Conservation (phyloP, 2,888 invertebrate genomes). For the Clanis bilineata region DNA sequence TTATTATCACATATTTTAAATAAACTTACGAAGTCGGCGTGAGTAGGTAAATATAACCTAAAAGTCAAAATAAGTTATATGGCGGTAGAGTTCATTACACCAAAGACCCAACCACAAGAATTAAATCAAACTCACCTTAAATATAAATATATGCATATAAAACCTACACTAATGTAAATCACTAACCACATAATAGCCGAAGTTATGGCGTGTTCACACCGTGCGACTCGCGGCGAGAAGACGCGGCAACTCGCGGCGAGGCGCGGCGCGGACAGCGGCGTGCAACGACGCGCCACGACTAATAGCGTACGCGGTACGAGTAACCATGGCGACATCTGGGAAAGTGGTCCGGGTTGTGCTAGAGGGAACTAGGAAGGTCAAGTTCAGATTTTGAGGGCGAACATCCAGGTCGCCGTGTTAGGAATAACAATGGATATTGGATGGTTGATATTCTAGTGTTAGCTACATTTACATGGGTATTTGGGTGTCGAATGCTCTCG, state of each 20-base stretch:
- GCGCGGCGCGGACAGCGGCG: conserved; percentile 27
- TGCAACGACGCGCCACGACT: conserved; percentile 32
- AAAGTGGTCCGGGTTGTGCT: conserved; percentile 51
- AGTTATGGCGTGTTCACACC: conserved; percentile 35
- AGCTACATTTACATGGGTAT: conserved; percentile 7
- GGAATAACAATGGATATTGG: neutral
- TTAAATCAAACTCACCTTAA: neutral
- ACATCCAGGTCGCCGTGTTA: conserved; percentile 34
- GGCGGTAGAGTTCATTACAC: neutral
- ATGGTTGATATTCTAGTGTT: neutral
- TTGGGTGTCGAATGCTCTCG: neutral
- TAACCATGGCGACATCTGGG: conserved; percentile 40
- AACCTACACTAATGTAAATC: conserved; percentile 34
- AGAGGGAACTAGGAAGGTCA: conserved; percentile 64
- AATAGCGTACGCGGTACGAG: conserved; percentile 21
- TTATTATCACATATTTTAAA: too few relatives aligned
- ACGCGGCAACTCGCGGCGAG: conserved; percentile 26
- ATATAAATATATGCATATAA: conserved; percentile 29
- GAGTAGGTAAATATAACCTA: neutral
- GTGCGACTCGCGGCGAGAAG: conserved; percentile 34
- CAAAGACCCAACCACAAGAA: neutral
- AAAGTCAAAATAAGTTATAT: neutral
- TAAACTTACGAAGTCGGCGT: too few relatives aligned
- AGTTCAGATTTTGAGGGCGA: conserved; percentile 56
- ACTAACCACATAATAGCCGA: conserved; percentile 43